Percentiles rank a stretch among this genome's conserved stretches.
phyloP scores from a whole-genome alignment of 2,888 invertebrate genomes.

The Amaurobius ferox region DNA sequence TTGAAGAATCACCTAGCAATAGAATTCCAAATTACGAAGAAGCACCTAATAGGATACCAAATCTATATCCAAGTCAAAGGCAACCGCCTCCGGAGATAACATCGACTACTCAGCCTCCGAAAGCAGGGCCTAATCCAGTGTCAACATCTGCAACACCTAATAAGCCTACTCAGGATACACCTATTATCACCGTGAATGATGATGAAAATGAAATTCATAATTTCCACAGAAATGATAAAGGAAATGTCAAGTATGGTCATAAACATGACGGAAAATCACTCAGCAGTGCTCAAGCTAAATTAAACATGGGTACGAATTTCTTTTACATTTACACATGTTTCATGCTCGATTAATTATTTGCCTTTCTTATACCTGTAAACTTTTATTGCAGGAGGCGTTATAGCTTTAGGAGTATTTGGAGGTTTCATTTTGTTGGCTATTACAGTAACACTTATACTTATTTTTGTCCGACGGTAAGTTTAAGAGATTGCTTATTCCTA shows the following conservation, averaged over 20 bases:
- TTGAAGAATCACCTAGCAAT: slow-evolving; percentile 64
- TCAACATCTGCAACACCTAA: slow-evolving; percentile 6
- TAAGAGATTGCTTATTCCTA: neutral
- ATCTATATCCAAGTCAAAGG: slow-evolving; percentile 25
- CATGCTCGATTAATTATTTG: neutral
- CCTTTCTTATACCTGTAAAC: neutral
- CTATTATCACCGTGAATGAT: slow-evolving; percentile 41
- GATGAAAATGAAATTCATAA: slow-evolving; percentile 33
- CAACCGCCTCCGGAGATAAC: neutral
- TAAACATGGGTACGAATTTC: slow-evolving; percentile 83
- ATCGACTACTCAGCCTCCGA: neutral
- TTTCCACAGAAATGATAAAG: slow-evolving; percentile 50
- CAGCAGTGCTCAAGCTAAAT: slow-evolving; percentile 80
- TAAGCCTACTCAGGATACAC: slow-evolving; percentile 50
- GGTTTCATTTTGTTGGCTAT: slow-evolving; percentile 92
- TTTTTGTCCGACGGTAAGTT: slow-evolving; percentile 89
- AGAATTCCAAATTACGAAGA: slow-evolving; percentile 56
- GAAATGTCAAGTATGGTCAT: slow-evolving; percentile 56
- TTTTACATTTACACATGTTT: neutral
- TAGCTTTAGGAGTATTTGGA: slow-evolving; percentile 93
- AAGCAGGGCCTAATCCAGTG: slow-evolving; percentile 14
- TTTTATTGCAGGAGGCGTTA: slow-evolving; percentile 83
- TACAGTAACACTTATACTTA: slow-evolving; percentile 91
- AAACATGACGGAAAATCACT: slow-evolving; percentile 64
- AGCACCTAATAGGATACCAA: slow-evolving; percentile 52